Percentiles rank a stretch among this genome's conserved stretches.
phyloP scores from a whole-genome alignment of 2,113 vertebrate species.

The Phylloscopus whistleri region DNA sequence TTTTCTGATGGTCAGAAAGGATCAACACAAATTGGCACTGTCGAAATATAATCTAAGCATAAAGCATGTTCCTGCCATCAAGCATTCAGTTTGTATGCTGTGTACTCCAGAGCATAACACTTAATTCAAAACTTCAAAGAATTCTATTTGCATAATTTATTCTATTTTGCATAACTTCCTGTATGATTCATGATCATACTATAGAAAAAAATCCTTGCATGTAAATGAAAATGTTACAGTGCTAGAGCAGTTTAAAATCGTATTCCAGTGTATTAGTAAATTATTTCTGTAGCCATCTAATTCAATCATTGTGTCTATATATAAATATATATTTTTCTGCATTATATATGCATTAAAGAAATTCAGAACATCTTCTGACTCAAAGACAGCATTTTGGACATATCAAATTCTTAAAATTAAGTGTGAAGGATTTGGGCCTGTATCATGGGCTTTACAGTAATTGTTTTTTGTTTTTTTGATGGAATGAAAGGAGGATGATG shows the following conservation, averaged over 20 bases:
- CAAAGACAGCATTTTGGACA: accelerated
- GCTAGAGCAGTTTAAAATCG: not conserved
- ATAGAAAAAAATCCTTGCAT: not conserved
- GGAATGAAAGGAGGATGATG: not conserved
- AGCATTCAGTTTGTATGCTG: not conserved
- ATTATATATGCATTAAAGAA: not conserved
- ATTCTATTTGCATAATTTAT: not conserved
- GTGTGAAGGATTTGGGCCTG: not conserved
- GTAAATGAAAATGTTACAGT: not conserved
- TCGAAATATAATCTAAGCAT: not conserved
- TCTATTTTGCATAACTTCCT: not conserved
- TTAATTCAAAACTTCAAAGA: conserved; percentile 5
- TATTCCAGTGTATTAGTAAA: not conserved
- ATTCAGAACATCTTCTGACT: not conserved
- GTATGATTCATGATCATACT: not conserved
- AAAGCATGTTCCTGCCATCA: not conserved
- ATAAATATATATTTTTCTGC: not conserved
- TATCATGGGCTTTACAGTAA: not conserved
- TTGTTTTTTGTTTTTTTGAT: not conserved
- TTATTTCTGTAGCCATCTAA: not conserved
- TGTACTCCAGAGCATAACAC: not conserved
- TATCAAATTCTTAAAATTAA: not conserved
- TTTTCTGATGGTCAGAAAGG: not conserved
- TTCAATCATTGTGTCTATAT: not conserved
- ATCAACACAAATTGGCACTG: not conserved